Conservation (phyloP, 2,888 invertebrate genomes). For the Drosophila pseudotakahashii region DNA sequence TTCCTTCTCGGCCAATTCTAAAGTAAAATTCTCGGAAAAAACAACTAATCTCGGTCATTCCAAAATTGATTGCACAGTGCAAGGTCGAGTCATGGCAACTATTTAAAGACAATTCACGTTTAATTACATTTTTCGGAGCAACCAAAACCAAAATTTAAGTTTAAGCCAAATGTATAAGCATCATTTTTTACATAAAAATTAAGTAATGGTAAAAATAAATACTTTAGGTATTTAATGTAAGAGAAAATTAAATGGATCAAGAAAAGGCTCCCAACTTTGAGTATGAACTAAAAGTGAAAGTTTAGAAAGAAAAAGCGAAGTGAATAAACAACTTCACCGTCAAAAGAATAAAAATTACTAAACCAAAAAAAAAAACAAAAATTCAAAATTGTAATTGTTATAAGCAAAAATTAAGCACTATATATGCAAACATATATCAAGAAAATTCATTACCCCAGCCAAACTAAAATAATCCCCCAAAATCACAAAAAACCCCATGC, state of each 20-base stretch:
- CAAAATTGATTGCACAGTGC: conserved; percentile 41
- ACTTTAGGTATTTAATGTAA: conserved; percentile 76
- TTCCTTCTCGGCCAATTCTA: conserved; percentile 62
- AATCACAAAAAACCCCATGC: conserved; percentile 14
- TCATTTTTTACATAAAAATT: conserved; percentile 75
- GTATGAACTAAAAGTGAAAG: conserved; percentile 29
- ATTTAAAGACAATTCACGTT: conserved; percentile 59
- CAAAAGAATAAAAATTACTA: conserved; percentile 50
- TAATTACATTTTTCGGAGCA: conserved; percentile 81
- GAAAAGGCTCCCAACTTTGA: conserved; percentile 49
- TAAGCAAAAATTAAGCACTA: conserved; percentile 67
- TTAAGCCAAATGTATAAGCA: conserved; percentile 80
- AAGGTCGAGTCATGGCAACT: conserved; percentile 62
- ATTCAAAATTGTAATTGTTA: conserved; percentile 82
- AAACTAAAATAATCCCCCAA: conserved; percentile 28
- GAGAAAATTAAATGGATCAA: conserved; percentile 33
- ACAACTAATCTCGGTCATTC: conserved; percentile 64
- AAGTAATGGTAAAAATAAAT: conserved; percentile 52
- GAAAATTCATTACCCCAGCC: conserved; percentile 57
- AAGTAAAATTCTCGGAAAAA: conserved; percentile 58
- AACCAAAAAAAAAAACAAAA: conserved; percentile 53
- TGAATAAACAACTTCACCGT: conserved; percentile 27
- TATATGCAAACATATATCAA: conserved; percentile 64
- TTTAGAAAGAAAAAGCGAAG: conserved; percentile 40
- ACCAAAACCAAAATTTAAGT: conserved; percentile 56